Percentiles rank a stretch among this genome's conserved stretches.
phyloP scores from a whole-genome alignment of 2,888 invertebrate species.

The Pammene aurita region DNA sequence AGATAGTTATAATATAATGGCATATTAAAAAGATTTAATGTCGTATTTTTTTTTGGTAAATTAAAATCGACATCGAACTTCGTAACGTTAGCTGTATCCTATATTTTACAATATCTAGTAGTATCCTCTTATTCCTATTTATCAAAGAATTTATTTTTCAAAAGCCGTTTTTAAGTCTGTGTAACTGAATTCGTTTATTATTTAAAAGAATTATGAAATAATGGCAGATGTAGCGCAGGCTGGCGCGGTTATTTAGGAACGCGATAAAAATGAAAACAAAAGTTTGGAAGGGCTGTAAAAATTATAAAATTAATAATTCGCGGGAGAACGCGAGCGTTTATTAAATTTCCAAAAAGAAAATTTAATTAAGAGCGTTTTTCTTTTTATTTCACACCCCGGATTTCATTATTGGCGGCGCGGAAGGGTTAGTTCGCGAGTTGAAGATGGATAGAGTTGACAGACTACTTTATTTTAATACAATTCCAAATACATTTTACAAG shows the following conservation, averaged over 20 bases:
- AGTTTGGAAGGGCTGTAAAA: constrained; percentile 35
- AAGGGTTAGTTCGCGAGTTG: constrained; percentile 71
- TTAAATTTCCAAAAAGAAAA: constrained; percentile 82
- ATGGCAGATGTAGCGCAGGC: constrained; percentile 14
- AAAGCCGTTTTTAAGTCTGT: background rate
- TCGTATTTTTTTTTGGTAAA: too few species aligned
- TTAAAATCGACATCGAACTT: too few species aligned
- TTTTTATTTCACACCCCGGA: constrained; percentile 82
- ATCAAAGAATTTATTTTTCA: too few species aligned
- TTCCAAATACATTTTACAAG: too few species aligned
- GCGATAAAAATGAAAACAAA: constrained; percentile 41
- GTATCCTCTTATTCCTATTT: too few species aligned
- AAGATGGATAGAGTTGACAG: constrained; percentile 48
- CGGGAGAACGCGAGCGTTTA: constrained; percentile 65
- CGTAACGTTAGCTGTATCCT: too few species aligned
- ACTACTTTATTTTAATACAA: background rate
- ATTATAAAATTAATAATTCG: constrained; percentile 47
- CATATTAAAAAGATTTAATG: too few species aligned
- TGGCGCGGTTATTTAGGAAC: constrained; percentile 38
- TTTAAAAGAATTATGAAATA: constrained; percentile 6
- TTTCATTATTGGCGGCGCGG: constrained; percentile 79
- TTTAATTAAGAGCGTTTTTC: constrained; percentile 82
- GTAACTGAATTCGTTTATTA: background rate
- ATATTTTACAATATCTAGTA: too few species aligned
- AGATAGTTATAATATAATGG: too few species aligned